Percentiles rank a stretch among this genome's conserved stretches.
Evolutionary conservation across 2,113 vertebrate genomes (phyloP).

Genomic region (Todiramphus saurophagus): DNA sequence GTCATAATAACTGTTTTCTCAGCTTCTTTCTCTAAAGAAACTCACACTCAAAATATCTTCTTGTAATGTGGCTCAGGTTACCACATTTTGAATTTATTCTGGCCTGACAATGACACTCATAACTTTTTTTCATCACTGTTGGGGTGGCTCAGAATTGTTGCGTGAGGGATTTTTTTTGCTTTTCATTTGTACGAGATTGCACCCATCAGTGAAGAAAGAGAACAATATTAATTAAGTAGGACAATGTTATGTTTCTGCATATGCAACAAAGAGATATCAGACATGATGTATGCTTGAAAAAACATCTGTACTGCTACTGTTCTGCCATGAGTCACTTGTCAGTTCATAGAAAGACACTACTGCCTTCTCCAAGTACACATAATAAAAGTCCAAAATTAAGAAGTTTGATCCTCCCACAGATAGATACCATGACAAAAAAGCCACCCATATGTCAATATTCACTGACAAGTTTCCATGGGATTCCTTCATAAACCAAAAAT

Average conservation of each 20-base stretch:
- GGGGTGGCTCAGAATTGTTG: not conserved
- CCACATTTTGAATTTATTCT: not conserved
- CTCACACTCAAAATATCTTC: not conserved
- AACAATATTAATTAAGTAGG: not conserved
- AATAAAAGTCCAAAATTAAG: not conserved
- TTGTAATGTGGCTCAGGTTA: not conserved
- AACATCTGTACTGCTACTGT: not conserved
- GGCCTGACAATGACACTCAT: not conserved
- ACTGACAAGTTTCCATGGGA: not conserved
- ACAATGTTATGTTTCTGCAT: not conserved
- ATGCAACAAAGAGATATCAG: not conserved
- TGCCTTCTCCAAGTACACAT: not conserved
- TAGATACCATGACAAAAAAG: not conserved
- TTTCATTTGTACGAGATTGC: not conserved
- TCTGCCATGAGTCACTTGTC: not conserved
- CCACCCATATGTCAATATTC: not conserved
- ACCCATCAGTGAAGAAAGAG: not conserved
- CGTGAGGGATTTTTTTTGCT: fast-evolving
- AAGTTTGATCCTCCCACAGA: not conserved
- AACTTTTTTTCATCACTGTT: not conserved
- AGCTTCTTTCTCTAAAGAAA: not conserved
- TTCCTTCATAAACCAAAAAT: not conserved
- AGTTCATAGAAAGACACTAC: not conserved
- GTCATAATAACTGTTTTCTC: not conserved
- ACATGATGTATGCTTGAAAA: not conserved